Evolutionary conservation across 2,113 vertebrate species (phyloP).

Genomic region (Nycticorax nycticorax): DNA sequence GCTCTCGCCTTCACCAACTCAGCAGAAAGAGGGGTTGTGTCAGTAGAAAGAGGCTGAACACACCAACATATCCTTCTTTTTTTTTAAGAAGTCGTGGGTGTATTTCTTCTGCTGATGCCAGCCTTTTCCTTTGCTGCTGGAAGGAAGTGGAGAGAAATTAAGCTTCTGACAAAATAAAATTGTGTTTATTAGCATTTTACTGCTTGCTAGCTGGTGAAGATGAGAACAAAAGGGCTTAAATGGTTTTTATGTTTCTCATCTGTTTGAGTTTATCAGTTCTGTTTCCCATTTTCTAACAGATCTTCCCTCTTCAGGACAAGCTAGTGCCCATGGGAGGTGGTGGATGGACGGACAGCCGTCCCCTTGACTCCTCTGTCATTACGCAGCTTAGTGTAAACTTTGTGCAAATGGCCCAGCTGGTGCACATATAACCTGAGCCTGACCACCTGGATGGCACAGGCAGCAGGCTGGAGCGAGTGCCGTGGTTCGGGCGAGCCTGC

Average conservation of each 20-base stretch:
- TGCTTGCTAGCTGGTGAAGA: background rate
- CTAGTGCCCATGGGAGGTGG: background rate
- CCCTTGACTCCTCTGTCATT: background rate
- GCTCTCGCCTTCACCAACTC: background rate
- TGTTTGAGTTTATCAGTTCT: background rate
- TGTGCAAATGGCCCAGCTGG: background rate
- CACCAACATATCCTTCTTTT: background rate
- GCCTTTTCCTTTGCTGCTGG: background rate
- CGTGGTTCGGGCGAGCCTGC: rapidly evolving
- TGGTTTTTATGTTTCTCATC: background rate
- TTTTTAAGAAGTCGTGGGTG: background rate
- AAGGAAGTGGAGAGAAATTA: slow-evolving; percentile 10
- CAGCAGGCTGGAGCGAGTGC: background rate
- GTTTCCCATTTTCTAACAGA: background rate
- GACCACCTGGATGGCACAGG: rapidly evolving
- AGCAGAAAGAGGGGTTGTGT: background rate
- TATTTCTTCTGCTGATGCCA: slow-evolving; percentile 29
- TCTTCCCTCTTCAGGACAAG: background rate
- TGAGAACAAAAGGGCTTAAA: background rate
- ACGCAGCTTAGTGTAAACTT: background rate
- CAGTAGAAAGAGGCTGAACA: background rate
- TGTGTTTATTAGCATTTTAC: background rate
- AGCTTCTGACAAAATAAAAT: background rate
- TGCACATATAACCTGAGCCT: background rate
- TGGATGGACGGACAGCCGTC: background rate